Percentiles rank a stretch among this genome's conserved stretches.
Conservation (phyloP, 2,113 vertebrate species). For the Eolophus roseicapilla region DNA sequence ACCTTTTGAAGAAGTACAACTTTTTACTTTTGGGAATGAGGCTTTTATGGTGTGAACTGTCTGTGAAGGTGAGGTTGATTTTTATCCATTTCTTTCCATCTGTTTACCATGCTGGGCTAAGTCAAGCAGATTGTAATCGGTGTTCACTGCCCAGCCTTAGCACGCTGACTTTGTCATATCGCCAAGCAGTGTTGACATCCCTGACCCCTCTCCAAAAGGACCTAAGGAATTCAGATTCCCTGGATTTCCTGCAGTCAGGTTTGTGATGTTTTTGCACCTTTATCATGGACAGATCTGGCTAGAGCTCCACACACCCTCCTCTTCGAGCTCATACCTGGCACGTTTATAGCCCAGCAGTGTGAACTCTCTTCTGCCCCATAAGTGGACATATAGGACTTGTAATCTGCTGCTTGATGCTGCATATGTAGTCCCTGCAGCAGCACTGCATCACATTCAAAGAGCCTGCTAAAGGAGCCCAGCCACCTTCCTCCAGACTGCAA, state of each 20-base stretch:
- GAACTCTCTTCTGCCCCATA: background rate
- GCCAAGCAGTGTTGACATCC: background rate
- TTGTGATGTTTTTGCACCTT: background rate
- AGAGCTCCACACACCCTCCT: background rate
- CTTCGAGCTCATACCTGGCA: background rate
- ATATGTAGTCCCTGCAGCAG: background rate
- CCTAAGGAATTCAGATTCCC: background rate
- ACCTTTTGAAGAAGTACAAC: background rate
- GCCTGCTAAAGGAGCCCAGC: background rate
- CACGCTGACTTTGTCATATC: background rate
- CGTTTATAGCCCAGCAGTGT: background rate
- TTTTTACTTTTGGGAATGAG: background rate
- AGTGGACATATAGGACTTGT: fast-evolving
- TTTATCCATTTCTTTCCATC: constrained; percentile 12
- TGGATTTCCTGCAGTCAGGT: background rate
- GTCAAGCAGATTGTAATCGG: background rate
- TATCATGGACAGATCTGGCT: background rate
- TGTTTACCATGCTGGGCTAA: background rate
- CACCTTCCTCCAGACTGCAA: background rate
- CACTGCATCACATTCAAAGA: background rate
- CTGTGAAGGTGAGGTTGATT: background rate
- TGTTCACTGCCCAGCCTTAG: background rate
- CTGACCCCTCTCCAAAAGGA: background rate
- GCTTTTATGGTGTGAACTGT: background rate
- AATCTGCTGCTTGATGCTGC: background rate